A percentile compares a stretch with the other conserved stretches of the same genome.
Conservation (phyloP, 2,797 vertebrate species). For the Enteromius treurensis region DNA sequence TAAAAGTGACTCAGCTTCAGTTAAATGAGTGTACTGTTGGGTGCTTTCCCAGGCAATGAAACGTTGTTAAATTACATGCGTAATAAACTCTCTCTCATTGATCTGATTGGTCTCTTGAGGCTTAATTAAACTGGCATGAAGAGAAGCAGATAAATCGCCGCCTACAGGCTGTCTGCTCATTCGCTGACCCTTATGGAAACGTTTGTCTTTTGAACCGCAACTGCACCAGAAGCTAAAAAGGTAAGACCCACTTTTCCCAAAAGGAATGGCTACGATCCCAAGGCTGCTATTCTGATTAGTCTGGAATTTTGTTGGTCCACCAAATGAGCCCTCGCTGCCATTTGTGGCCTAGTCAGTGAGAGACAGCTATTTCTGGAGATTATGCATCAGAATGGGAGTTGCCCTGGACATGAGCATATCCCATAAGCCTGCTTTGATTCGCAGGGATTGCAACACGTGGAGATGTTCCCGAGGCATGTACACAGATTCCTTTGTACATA, state of each 20-base stretch:
- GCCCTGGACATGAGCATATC: background rate
- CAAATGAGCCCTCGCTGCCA: constrained; percentile 22
- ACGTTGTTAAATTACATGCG: constrained; percentile 55
- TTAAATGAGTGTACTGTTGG: constrained; percentile 33
- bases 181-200: constrained; percentile 36
- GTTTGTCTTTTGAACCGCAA: constrained; percentile 1
- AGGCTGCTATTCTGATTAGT: constrained; percentile 24
- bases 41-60: constrained; percentile 20
- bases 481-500: background rate
- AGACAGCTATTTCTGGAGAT: background rate
- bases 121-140: constrained; percentile 32
- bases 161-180: constrained; percentile 30
- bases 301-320: constrained; percentile 8
- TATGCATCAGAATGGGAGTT: constrained; percentile 8
- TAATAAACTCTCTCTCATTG: constrained; percentile 51
- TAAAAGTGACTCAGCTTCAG: constrained; percentile 22
- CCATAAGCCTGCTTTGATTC: background rate
- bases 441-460: background rate
- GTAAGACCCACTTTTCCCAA: constrained; percentile 3
- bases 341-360: constrained; percentile 2
- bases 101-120: constrained; percentile 41
- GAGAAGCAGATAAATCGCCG: constrained; percentile 28
- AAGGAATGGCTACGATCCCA: background rate
- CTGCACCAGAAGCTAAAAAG: constrained; percentile 7
- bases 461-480: background rate